Evolutionary conservation across 2,113 vertebrate genomes (phyloP).

Genomic region (Origma solitaria): DNA sequence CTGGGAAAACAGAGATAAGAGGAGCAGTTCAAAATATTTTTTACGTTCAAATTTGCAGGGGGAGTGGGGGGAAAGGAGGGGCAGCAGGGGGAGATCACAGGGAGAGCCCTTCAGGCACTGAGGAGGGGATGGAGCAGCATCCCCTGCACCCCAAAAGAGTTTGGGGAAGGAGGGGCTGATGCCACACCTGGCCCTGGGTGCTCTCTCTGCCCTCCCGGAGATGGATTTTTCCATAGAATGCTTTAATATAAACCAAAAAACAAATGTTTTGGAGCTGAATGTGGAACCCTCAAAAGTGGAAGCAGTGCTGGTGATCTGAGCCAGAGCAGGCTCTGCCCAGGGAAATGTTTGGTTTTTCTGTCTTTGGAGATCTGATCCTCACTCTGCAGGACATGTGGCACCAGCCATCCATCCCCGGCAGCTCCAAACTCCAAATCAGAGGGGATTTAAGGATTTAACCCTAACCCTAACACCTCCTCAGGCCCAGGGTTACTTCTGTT

Average conservation of each 20-base stretch:
- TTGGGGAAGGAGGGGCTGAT: not conserved
- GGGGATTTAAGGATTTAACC: not conserved
- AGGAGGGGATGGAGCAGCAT: not conserved
- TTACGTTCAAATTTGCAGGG: not conserved
- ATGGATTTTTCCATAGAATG: not conserved
- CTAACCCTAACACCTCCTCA: no score
- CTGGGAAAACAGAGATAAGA: constrained; percentile 44
- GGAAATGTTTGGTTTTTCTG: not conserved
- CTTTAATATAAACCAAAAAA: not conserved
- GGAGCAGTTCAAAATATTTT: not conserved
- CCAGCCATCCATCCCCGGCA: not conserved
- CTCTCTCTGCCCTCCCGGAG: not conserved
- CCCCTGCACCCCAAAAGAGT: not conserved
- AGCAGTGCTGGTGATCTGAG: not conserved
- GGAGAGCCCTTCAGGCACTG: not conserved
- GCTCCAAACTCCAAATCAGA: not conserved
- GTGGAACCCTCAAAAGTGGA: not conserved
- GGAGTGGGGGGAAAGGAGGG: not conserved
- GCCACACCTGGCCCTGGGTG: not conserved
- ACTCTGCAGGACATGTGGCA: fast-evolving
- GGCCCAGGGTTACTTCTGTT: fast-evolving
- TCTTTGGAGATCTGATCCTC: not conserved
- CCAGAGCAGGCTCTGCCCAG: not conserved
- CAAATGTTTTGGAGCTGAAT: fast-evolving
- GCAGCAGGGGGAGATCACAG: not conserved